phyloP scores from a whole-genome alignment of 2,113 vertebrate species.

The Myotis lucifugus region DNA sequence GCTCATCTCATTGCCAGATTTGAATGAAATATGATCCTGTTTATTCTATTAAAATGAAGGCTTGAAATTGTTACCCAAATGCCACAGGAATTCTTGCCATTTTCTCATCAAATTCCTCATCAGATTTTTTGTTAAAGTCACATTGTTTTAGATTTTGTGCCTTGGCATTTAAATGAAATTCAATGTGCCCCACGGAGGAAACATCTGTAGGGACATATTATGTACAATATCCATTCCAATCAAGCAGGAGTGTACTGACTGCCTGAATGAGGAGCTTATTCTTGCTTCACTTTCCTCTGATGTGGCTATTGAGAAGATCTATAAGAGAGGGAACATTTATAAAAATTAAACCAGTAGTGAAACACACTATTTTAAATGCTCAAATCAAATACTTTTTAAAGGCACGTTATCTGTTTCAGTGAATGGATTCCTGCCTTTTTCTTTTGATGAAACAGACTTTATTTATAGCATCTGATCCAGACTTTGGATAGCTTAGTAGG shows the following conservation, averaged over 20 bases:
- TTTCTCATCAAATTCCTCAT: slow-evolving; percentile 92
- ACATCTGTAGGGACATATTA: slow-evolving; percentile 90
- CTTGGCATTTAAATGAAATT: slow-evolving; percentile 92
- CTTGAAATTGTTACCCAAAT: slow-evolving; percentile 93
- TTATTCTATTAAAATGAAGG: slow-evolving; percentile 93
- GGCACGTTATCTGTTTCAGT: slow-evolving; percentile 80
- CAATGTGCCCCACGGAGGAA: slow-evolving; percentile 88
- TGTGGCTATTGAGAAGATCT: slow-evolving; percentile 87
- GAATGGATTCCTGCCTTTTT: slow-evolving; percentile 69
- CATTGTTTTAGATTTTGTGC: slow-evolving; percentile 91
- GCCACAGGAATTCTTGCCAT: slow-evolving; percentile 92
- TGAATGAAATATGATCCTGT: slow-evolving; percentile 94
- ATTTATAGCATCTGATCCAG: slow-evolving; percentile 47
- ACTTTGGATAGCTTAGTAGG: not conserved
- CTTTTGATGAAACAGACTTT: slow-evolving; percentile 59
- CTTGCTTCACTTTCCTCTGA: slow-evolving; percentile 83
- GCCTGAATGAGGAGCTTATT: slow-evolving; percentile 85
- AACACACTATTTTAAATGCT: slow-evolving; percentile 78
- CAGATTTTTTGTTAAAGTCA: slow-evolving; percentile 91
- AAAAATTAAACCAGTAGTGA: slow-evolving; percentile 85
- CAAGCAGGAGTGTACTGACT: slow-evolving; percentile 83
- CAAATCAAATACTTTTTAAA: slow-evolving; percentile 81
- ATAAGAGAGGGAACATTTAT: slow-evolving; percentile 82
- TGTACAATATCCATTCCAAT: slow-evolving; percentile 89
- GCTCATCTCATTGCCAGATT: slow-evolving; percentile 93